Base-by-base conservation (phyloP, 2,113 vertebrate genomes). In the Bos javanicus region DNA sequence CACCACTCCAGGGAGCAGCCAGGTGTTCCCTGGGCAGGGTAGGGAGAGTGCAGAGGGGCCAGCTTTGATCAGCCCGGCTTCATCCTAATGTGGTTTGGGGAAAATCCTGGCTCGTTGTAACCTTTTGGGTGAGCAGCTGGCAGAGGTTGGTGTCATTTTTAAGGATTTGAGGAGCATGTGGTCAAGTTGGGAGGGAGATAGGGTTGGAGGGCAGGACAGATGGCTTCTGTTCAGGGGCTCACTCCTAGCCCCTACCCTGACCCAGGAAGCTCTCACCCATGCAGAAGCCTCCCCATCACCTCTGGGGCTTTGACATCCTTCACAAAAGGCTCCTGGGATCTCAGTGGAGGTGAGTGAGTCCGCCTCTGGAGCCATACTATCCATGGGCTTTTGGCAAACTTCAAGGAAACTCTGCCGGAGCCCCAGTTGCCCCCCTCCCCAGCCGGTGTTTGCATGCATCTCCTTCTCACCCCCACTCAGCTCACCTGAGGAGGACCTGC, bases 401-500 rank as follows among this genome's bases (percentile, higher is more conserved):
- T 97, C 57, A 64, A 86, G 67, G 50, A 95, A 96, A 93, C 46
- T 91, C 39, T 95, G 86, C 62, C 80, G 57, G 89, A 52, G 11
- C 21, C 90, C 71, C 4, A 30, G 74, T 46, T 74, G 25, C 57
- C 84, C 89, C 83, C 88, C 71, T 25, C 71, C 71, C 71, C 39
- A 0, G 36, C 19, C 25, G n/a, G 83, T 36, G 90, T 94, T 95
- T 80, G 50, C 97, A 98, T 98, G 97, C 94, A 95, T 56, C 97
- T 91, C 90, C 91, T 97, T 86, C 52, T 95, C 39, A 81, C 67
- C 86, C 94, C 21, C 2, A 52, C 94, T 97, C 89, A 95, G 96
- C 99, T 99, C 98, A 99, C 98, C 98, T 98, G 98, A 98, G 98
- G 97, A 98, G 97, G 95, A 98, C 96, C 87, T 98, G 98, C 96